Conservation (phyloP, 2,888 invertebrate genomes). For the Pseudolycoriella hygida region DNA sequence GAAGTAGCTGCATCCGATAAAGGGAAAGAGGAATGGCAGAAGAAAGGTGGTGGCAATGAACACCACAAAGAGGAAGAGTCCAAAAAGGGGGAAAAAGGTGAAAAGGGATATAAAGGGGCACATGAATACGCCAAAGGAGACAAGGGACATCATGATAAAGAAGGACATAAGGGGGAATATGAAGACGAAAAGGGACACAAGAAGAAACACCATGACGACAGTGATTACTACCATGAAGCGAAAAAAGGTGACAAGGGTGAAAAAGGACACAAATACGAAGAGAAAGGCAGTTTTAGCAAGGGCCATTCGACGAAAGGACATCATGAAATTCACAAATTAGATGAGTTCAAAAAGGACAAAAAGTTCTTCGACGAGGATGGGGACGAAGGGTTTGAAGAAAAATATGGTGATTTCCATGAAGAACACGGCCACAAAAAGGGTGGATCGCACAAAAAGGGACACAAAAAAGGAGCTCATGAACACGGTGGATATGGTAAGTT, state of each 20-base stretch:
- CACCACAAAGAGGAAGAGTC: constrained; percentile 45
- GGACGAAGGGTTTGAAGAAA: constrained; percentile 62
- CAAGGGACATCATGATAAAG: constrained; percentile 57
- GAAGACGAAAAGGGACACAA: constrained; percentile 31
- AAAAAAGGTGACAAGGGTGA: constrained; percentile 34
- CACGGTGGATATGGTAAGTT: constrained; percentile 41
- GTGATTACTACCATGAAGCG: constrained; percentile 27
- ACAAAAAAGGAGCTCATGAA: constrained; percentile 57
- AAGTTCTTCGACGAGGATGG: constrained; percentile 76
- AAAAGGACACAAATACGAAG: constrained; percentile 30
- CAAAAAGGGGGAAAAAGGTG: constrained; percentile 49
- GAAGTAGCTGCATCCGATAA: constrained; percentile 23
- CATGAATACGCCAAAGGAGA: constrained; percentile 46
- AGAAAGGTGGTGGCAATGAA: constrained; percentile 43
- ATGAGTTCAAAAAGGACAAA: constrained; percentile 74
- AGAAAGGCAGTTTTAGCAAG: constrained; percentile 55
- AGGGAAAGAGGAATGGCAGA: constrained; percentile 19
- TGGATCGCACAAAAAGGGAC: constrained; percentile 64
- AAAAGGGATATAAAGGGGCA: constrained; percentile 51
- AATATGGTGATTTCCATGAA: constrained; percentile 64
- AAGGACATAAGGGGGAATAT: constrained; percentile 29
- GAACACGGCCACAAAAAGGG: constrained; percentile 69
- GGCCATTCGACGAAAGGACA: constrained; percentile 76
- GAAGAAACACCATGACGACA: constrained; percentile 33
- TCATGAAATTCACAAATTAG: constrained; percentile 67